Evolutionary conservation across 2,113 vertebrate genomes (phyloP).

Genomic region (Dipodomys merriami): DNA sequence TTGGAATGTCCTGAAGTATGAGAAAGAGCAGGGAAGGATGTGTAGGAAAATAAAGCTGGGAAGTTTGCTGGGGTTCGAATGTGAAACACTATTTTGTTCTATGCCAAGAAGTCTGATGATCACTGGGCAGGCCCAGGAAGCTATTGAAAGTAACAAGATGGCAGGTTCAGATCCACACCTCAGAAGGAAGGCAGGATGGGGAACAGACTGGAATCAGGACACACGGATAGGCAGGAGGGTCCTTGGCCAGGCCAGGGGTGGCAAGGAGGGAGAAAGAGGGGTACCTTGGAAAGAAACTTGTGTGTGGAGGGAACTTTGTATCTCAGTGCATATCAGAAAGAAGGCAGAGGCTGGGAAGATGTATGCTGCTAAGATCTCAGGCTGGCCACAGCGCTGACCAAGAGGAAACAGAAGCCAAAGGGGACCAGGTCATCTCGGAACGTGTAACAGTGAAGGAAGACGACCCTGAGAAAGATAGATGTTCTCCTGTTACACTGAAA

Average conservation of each 20-base stretch:
- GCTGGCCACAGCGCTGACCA: neutral
- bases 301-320: neutral
- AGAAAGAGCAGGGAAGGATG: neutral
- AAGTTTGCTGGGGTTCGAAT: neutral
- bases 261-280: neutral
- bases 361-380: neutral
- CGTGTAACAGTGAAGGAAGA: neutral
- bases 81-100: neutral
- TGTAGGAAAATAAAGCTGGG: fast-evolving
- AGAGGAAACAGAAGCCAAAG: neutral
- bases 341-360: fast-evolving
- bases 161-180: neutral
- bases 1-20: neutral
- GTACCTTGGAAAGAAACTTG: neutral
- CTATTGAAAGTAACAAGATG: neutral
- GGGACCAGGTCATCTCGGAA: fast-evolving
- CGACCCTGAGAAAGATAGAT: neutral
- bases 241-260: neutral
- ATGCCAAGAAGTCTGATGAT: neutral
- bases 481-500: fast-evolving
- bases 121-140: fast-evolving
- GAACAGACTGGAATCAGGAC: neutral
- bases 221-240: no score
- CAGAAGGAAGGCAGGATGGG: neutral
- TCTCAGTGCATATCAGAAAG: neutral